A percentile compares a stretch with the other conserved stretches of the same genome.
These are phyloP conservation scores for Elanus axillaris DNA, from an alignment of 2,113 vertebrate genomes.

Conservation along the genomic window DNA sequence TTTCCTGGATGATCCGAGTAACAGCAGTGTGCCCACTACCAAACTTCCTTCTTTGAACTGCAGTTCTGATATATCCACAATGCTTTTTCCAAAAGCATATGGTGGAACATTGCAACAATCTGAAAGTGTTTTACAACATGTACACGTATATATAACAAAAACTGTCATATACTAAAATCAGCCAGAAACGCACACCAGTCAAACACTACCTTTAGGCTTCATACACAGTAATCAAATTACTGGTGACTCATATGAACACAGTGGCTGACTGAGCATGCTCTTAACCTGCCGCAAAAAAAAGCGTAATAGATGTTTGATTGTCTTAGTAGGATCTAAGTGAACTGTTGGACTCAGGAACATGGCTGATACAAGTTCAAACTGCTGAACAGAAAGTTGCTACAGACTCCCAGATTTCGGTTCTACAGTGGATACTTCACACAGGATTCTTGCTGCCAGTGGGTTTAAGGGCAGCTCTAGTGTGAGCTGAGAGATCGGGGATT, in stretches of 20 bases:
- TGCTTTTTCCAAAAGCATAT: background rate
- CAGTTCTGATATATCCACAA: background rate
- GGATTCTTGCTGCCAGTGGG: background rate
- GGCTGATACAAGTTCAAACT: background rate
- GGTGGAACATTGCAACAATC: background rate
- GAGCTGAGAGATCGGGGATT: background rate
- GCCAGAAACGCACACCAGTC: background rate
- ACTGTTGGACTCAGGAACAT: background rate
- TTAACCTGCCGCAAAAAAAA: background rate
- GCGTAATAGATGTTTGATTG: background rate
- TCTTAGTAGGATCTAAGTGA: background rate
- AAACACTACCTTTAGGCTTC: rapidly evolving
- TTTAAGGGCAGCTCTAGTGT: background rate
- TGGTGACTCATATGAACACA: background rate
- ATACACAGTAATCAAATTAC: background rate
- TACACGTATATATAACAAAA: rapidly evolving
- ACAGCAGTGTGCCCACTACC: background rate
- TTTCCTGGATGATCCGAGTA: background rate
- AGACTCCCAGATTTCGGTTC: background rate
- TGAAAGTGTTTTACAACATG: background rate
- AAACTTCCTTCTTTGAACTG: background rate
- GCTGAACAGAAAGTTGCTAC: background rate
- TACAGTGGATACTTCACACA: background rate
- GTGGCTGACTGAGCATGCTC: background rate
- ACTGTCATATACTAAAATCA: rapidly evolving